Evolutionary conservation across 1,140 invertebrate species (phyloP).

Genomic region (Hydropsyche tenuis): DNA sequence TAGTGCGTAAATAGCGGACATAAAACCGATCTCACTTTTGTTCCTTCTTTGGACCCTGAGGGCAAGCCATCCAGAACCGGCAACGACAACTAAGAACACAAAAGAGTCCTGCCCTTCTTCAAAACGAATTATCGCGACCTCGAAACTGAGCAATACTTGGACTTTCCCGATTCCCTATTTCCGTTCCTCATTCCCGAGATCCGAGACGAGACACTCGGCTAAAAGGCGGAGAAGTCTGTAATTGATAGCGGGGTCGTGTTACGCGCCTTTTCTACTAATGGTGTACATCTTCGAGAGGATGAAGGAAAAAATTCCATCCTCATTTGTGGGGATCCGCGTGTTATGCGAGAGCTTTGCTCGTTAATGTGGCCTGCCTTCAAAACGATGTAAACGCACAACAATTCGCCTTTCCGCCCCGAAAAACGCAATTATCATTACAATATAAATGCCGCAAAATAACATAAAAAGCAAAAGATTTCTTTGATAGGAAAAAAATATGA

Average conservation of each 20-base stretch:
- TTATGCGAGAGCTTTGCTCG: slow-evolving; percentile 2
- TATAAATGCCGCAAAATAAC: neutral
- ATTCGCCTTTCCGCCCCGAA: no score
- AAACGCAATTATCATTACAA: slow-evolving; percentile 15
- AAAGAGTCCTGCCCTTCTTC: neutral
- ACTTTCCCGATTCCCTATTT: slow-evolving; percentile 12
- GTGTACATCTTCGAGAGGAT: neutral
- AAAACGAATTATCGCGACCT: slow-evolving; percentile 18
- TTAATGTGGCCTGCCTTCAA: slow-evolving; percentile 11
- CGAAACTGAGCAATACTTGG: neutral
- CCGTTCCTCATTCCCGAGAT: no score
- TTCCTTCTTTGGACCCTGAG: no score
- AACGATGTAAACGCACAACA: neutral
- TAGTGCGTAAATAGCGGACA: no score
- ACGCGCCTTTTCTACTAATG: slow-evolving; percentile 37
- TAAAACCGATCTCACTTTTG: no score
- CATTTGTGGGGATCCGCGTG: neutral
- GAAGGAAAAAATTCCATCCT: neutral
- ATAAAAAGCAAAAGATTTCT: no score
- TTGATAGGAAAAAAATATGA: no score
- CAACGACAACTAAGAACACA: neutral
- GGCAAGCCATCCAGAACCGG: no score
- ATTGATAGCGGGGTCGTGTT: slow-evolving; percentile 43
- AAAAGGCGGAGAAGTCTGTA: slow-evolving; percentile 38
- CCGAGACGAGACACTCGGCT: slow-evolving; percentile 41